A percentile compares a stretch with the other conserved stretches of the same genome.
phyloP scores from a whole-genome alignment of 2,888 invertebrate genomes.

The Lepetodrilus schrolli region DNA sequence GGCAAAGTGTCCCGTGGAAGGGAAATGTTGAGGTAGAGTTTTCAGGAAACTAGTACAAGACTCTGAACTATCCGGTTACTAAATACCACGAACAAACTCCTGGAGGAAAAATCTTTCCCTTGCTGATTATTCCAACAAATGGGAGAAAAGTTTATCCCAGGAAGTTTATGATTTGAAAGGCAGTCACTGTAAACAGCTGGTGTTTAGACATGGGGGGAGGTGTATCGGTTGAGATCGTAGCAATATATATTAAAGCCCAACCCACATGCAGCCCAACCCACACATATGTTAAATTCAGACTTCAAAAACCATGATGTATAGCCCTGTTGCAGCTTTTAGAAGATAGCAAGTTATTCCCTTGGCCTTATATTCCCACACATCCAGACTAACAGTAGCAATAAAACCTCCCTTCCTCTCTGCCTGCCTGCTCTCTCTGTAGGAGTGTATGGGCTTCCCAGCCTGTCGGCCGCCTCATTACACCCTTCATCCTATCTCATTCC shows the following conservation, averaged over 20 bases:
- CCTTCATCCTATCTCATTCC: constrained; percentile 2
- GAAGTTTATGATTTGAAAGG: constrained; percentile 4
- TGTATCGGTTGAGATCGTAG: neutral
- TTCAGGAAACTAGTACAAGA: constrained; percentile 3
- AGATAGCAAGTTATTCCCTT: neutral
- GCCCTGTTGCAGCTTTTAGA: neutral
- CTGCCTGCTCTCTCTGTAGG: neutral
- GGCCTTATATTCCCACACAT: too few relatives aligned
- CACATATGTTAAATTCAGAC: too few relatives aligned
- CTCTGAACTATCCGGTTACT: constrained; percentile 6
- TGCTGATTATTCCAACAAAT: constrained; percentile 10
- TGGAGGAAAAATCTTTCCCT: neutral
- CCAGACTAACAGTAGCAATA: neutral
- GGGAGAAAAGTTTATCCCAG: constrained; percentile 13
- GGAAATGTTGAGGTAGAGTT: neutral
- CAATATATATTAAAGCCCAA: too few relatives aligned
- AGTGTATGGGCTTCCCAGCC: neutral
- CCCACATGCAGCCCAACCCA: too few relatives aligned
- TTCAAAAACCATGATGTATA: constrained; percentile 7
- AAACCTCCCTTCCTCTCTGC: neutral
- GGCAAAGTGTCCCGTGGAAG: neutral
- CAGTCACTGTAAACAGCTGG: constrained; percentile 11
- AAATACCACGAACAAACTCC: neutral
- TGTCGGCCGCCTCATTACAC: constrained; percentile 13
- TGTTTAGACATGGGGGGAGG: neutral